Evolutionary conservation across 37 sponge, comb jelly and placozoan species (phyloP), one percentile per base, ranked within the genome.

Genomic region (Mnemiopsis leidyi): DNA sequence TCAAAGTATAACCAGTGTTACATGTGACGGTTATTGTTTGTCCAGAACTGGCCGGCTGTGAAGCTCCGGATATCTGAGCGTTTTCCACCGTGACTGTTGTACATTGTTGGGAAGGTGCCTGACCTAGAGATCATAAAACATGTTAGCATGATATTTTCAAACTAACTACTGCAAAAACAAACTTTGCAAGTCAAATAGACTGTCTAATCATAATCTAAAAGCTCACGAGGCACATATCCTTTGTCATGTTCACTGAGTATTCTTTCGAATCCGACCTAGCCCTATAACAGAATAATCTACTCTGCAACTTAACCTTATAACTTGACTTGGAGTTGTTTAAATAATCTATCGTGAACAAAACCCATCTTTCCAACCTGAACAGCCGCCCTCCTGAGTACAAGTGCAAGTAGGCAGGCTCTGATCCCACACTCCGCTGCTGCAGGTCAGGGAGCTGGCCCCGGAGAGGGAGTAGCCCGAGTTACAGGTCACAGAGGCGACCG

Each of bases 401-500:
- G 35, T 32, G 33, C 79, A 77, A 32, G 35, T 77, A 16, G 79
- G 79, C 33, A 32, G 34, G 0, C 33, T 36, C 79, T 77, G 32
- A 36, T 77, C 36, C 79, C 79, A 77, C 32, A 34, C 32, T 18
- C 79, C 79, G 9, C 3, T 36, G 1, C 16, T 32, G 33, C 79
- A 77, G 20, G 36, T 77, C 35, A 77, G 2, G 33, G 36, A 5
- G 18, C 36, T 34, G 79, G 35, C 26, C 16, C 79, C 79, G 9
- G 30, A 20, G 18, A 77, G 36, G 35, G 26, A 1, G 61, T 48
- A 48, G 3, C 79, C 79, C 2, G 26, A 32, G 36, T 34, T 77
- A 77, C 79, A 77, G 1, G 79, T 77, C 18, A 32, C 79, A 0
- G 79, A 34, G 26, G 79, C 79, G 30, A 77, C 33, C 18, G 79